Evolutionary conservation across 2,797 vertebrate genomes (phyloP).

Genomic region (Malacoraja senta): DNA sequence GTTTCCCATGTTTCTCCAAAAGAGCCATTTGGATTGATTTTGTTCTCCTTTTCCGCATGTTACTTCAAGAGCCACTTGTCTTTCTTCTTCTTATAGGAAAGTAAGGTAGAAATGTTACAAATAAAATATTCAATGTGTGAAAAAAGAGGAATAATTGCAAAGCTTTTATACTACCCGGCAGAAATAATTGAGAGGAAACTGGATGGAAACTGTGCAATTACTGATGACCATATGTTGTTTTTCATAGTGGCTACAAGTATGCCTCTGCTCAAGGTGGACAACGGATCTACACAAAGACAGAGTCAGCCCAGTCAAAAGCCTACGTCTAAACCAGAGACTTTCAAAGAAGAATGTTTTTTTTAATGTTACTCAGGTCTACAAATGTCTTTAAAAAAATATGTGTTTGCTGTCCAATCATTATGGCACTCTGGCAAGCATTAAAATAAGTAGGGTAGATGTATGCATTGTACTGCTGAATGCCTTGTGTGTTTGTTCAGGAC

Average conservation of each 20-base stretch:
- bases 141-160: background rate
- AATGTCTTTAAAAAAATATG: background rate
- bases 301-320: constrained; percentile 48
- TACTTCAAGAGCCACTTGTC: background rate
- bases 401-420: background rate
- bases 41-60: background rate
- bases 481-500: background rate
- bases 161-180: background rate
- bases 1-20: background rate
- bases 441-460: constrained; percentile 10
- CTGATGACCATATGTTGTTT: constrained; percentile 35
- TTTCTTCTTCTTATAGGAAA: background rate
- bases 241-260: constrained; percentile 49
- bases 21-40: background rate
- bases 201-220: background rate
- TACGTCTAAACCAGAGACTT: constrained; percentile 49
- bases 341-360: constrained; percentile 3
- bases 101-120: background rate
- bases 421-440: constrained; percentile 14
- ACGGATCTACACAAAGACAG: constrained; percentile 45
- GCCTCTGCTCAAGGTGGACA: constrained; percentile 44
- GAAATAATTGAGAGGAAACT: background rate
- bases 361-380: background rate
- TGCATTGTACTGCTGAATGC: background rate
- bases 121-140: background rate